These are phyloP conservation scores for Drosophila formosana DNA, from an alignment of 2,888 invertebrate genomes.

Conservation along the genomic window DNA sequence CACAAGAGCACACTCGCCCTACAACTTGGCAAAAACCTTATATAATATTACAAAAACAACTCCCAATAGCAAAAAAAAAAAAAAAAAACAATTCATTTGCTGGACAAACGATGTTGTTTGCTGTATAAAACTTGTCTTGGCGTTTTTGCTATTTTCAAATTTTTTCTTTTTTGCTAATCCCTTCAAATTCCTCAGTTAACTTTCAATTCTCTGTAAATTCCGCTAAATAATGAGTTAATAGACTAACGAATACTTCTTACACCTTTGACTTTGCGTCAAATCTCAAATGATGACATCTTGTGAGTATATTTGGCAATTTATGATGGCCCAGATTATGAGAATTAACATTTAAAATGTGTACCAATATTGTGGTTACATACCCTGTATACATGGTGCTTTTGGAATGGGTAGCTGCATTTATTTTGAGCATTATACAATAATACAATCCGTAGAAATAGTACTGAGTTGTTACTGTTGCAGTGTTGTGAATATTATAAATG, in stretches of 20 bases:
- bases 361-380: slow-evolving; percentile 10
- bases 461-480: too few species aligned
- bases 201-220: slow-evolving; percentile 7
- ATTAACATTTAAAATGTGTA: slow-evolving; percentile 15
- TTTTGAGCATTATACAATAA: too few species aligned
- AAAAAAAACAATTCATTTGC: slow-evolving; percentile 24
- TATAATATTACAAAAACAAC: slow-evolving; percentile 41
- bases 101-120: slow-evolving; percentile 40
- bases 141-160: background rate
- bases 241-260: slow-evolving; percentile 4
- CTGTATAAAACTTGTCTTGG: slow-evolving; percentile 21
- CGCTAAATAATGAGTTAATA: slow-evolving; percentile 5
- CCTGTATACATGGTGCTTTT: background rate
- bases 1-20: slow-evolving; percentile 29
- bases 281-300: slow-evolving; percentile 22
- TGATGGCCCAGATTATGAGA: slow-evolving; percentile 7
- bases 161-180: slow-evolving; percentile 16
- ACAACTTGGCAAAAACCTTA: slow-evolving; percentile 38
- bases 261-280: slow-evolving; percentile 11
- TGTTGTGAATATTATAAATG: too few species aligned
- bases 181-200: slow-evolving; percentile 46
- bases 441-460: too few species aligned
- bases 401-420: background rate
- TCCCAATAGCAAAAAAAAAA: background rate
- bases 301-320: slow-evolving; percentile 19